Evolutionary conservation across 2,797 vertebrate species (phyloP), one percentile per base, ranked within the genome.

Genomic region (Squalus acanthias): DNA sequence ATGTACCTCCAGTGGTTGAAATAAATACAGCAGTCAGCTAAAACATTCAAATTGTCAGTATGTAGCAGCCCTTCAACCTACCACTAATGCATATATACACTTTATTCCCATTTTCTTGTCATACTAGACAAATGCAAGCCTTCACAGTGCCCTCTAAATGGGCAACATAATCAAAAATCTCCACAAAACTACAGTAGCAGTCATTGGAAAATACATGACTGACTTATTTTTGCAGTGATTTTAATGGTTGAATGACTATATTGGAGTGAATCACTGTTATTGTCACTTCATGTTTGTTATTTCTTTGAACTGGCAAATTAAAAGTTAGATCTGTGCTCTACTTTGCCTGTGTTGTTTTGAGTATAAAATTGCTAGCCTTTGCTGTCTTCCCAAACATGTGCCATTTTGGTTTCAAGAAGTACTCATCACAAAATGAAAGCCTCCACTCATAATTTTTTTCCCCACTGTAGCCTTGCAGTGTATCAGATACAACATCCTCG

Each of bases 91-190:
- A 29, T 69, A 94, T 69, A 33, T 69, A 69, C 67, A 95, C 9
- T 95, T 95, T 29, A 95, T 70, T 67, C 22, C 46, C 46, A 95
- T 95, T 95, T 95, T 95, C 93, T 72, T 95, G 93, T 72, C 93
- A 95, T 20, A 95, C 46, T 95, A 95, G 69, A 53, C 67, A 95
- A 72, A 70, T 69, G 67, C 39, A 95, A 72, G 69, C 46, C 39
- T 72, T 95, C 69, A 95, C 46, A 95, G 67, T 72, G 65, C 39
- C 93, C 69, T 72, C 67, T 95, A 95, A 72, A 70, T 72, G 67
- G 93, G 69, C 65, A 95, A 72, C 22, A 69, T 70, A 70, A 94
- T 95, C 93, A 95, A 95, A 63, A 72, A 26, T 26, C 39, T 95
- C 93, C 93, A 95, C 67, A 95, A 72, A 95, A 13, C 67, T 70